Conservation (phyloP, 2,888 invertebrate genomes). For the Drosophila colorata region DNA sequence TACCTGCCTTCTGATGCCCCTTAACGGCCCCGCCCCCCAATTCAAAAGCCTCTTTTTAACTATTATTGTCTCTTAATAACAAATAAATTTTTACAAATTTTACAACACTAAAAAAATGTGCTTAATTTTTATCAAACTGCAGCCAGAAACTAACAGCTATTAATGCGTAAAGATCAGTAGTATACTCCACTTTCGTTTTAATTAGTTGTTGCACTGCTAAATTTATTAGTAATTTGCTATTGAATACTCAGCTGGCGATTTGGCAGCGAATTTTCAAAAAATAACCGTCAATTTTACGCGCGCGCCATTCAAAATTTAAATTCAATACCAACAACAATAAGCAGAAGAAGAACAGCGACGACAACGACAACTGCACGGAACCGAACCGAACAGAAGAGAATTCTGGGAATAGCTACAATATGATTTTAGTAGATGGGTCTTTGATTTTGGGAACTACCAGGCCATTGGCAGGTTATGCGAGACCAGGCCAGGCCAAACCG, state of each 20-base stretch:
- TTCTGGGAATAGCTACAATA: slow-evolving; percentile 8
- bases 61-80: too few species aligned
- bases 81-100: slow-evolving; percentile 38
- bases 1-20: slow-evolving; percentile 25
- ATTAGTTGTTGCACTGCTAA: slow-evolving; percentile 12
- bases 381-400: slow-evolving; percentile 27
- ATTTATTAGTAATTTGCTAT: slow-evolving; percentile 26
- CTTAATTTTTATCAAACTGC: slow-evolving; percentile 3
- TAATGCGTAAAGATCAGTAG: slow-evolving; percentile 19
- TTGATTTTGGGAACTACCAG: slow-evolving; percentile 1
- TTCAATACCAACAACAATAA: slow-evolving; percentile 64
- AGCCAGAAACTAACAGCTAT: not conserved
- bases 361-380: slow-evolving; percentile 28
- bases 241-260: slow-evolving; percentile 46
- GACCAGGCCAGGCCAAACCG: slow-evolving; percentile 8
- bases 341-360: slow-evolving; percentile 21
- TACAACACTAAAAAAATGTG: slow-evolving; percentile 21
- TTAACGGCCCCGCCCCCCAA: not conserved
- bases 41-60: not conserved
- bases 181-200: slow-evolving; percentile 6
- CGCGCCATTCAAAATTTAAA: slow-evolving; percentile 81
- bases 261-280: slow-evolving; percentile 67
- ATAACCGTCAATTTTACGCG: slow-evolving; percentile 79
- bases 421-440: slow-evolving; percentile 16
- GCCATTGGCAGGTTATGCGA: not conserved